Evolutionary conservation across 2,797 vertebrate genomes (phyloP), one percentile per base, ranked within the genome.

Genomic region (Pangasius larnaudii): DNA sequence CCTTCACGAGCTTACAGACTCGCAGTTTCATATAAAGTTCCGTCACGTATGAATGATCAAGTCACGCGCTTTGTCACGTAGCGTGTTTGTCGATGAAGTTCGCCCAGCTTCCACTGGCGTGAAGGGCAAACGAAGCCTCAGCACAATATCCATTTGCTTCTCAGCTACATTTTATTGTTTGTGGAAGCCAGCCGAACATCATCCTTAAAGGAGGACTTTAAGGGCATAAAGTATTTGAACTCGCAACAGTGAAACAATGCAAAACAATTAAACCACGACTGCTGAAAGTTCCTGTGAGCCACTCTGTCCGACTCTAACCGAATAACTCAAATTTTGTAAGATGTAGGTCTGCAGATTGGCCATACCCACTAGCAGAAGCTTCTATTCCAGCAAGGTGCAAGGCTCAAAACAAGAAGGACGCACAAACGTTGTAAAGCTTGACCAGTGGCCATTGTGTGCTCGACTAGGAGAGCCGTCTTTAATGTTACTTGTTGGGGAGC

Each of bases 401-500:
- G 22, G 51, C 59, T 78, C 77, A 36, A 58, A 89, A 75, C 22
- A 22, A 84, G 46, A 77, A 75, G 78, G 22, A 61, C 49, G 71
- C 22, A 22, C 36, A 5, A 11, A 51, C 24, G 36, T 51, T 36
- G 24, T 22, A 16, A 69, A 39, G 80, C 80, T 84, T n/a, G 71
- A 59, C 80, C 56, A 3, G n/a, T 2, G 39, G 36, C 53, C 42
- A 6, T 36, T 69, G 74, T 72, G 85, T 69, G 30, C 42, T 49
- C 33, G 53, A 53, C 61, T 69, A 72, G 88, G 85, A 89, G 63
- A 93, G 92, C 92, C 90, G 93, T 93, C 93, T 91, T 92, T 94
- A 94, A 92, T 86, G 87, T 92, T 91, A 87, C 94, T 94, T 92
- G 94, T 94, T 93, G 91, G 93, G 94, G 95, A 96, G 95, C 94